Conservation (phyloP, 2,888 invertebrate species). For the Pyrrhopygopsis socrates region DNA sequence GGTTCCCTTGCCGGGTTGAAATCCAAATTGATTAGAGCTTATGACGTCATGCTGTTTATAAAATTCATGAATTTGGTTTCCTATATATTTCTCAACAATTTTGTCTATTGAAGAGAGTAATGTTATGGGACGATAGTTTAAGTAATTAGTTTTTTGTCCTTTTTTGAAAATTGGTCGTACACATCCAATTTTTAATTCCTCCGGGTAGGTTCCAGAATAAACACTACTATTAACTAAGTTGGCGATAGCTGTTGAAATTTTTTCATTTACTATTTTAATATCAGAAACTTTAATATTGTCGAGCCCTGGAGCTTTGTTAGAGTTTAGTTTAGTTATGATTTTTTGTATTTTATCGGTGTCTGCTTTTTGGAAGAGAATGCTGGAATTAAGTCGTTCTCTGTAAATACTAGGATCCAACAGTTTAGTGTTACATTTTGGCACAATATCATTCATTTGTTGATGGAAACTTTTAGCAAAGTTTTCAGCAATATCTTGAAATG, state of each 20-base stretch:
- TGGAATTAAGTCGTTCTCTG: background rate
- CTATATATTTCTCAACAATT: slow-evolving; percentile 58
- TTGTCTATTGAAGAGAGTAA: slow-evolving; percentile 75
- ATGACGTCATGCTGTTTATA: slow-evolving; percentile 39
- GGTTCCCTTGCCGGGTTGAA: slow-evolving; percentile 42
- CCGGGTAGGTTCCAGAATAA: slow-evolving; percentile 66
- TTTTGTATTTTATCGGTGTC: background rate
- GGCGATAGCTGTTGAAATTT: slow-evolving; percentile 52
- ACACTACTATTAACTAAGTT: slow-evolving; percentile 75
- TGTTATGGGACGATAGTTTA: slow-evolving; percentile 76
- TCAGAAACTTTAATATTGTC: slow-evolving; percentile 52
- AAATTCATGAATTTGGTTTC: slow-evolving; percentile 54
- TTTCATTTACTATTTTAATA: slow-evolving; percentile 44
- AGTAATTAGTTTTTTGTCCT: slow-evolving; percentile 39
- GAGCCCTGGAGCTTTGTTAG: slow-evolving; percentile 57
- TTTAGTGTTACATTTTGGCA: slow-evolving; percentile 26
- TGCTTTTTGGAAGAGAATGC: slow-evolving; percentile 10
- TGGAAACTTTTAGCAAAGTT: slow-evolving; percentile 9
- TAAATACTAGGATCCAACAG: background rate
- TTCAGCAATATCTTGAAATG: background rate
- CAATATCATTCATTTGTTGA: slow-evolving; percentile 6
- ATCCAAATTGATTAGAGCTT: slow-evolving; percentile 48
- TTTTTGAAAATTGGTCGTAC: slow-evolving; percentile 73
- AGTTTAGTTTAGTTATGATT: slow-evolving; percentile 56
- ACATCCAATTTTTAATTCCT: slow-evolving; percentile 70